Base-by-base conservation (phyloP, 2,113 vertebrate species). In the Microcebus tavaratra region DNA sequence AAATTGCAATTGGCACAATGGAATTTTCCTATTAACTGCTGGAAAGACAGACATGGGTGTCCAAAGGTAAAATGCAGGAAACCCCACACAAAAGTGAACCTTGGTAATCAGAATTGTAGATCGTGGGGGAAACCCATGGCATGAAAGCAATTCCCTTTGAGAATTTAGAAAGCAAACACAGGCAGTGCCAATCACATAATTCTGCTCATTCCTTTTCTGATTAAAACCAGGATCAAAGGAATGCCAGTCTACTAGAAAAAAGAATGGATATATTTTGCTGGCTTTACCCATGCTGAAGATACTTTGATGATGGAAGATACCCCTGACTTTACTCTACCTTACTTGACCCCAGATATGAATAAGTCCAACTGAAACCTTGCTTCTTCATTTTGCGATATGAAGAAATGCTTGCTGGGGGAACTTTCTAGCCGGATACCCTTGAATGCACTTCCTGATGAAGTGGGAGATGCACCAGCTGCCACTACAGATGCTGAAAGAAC, bases 371-470 rank as follows among this genome's bases (percentile, higher is more conserved):
- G 61, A 97, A 97, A 89, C 76, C 94, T 92, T 42, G 55, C 97
- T 96, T 97, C 95, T 50, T 36, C 94, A 88, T 97, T 98, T 96
- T 98, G 87, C 94, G 98, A 97, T 97, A 96, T 96, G 98, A 98
- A 97, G 97, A 98, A 98, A 98, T 97, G 97, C 97, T 98, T 97
- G 95, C 97, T 97, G 76, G 98, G 75, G 90, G 97, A 98, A 98
- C 98, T 98, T 99, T 98, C 97, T 96, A 98, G 98, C 83, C 73
- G 91, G 98, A 98, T 97, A 97, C 98, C 98, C 98, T 98, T 98
- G 98, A 98, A 99, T 98, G 98, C 98, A 99, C 98, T 99, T 99
- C 98, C 97, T 98, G 98, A 98, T 97, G 98, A 98, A 98, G 98
- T 97, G 95, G 96, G 94, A 98, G 98, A 98, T 97, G 91, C 94